Conservation (phyloP, 2,888 invertebrate species). For the Eupithecia subumbrata region DNA sequence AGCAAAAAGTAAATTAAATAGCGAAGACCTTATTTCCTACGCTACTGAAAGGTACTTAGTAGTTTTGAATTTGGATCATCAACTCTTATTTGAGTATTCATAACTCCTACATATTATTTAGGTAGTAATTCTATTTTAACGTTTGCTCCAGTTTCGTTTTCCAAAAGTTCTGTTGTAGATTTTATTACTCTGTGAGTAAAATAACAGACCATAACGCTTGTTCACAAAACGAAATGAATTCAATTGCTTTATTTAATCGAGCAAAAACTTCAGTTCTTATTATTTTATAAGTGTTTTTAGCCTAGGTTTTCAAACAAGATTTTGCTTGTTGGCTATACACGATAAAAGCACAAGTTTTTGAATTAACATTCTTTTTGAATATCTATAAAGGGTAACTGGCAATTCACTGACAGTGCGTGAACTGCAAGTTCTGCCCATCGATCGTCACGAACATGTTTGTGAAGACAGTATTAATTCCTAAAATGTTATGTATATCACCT, state of each 20-base stretch:
- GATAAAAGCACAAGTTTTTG: background rate
- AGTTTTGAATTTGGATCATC: background rate
- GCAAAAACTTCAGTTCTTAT: conserved; percentile 1
- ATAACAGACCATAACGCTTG: conserved; percentile 25
- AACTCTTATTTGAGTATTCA: background rate
- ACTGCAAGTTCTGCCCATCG: no score
- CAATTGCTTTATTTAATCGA: conserved; percentile 27
- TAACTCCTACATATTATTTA: background rate
- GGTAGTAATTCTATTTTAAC: background rate
- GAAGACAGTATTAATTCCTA: no score
- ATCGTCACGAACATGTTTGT: no score
- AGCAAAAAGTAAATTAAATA: background rate
- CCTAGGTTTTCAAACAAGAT: background rate
- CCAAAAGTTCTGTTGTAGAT: background rate
- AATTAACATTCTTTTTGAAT: background rate
- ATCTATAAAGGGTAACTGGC: background rate
- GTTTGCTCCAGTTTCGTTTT: background rate
- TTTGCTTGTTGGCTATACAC: background rate
- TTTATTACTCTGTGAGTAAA: conserved; percentile 19
- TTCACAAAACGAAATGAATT: conserved; percentile 17
- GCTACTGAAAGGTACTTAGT: background rate
- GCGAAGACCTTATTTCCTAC: background rate
- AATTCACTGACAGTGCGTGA: no score
- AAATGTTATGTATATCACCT: no score
- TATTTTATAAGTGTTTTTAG: background rate